phyloP scores from a whole-genome alignment of 2,113 vertebrate genomes.

The Neodon shergylaensis region DNA sequence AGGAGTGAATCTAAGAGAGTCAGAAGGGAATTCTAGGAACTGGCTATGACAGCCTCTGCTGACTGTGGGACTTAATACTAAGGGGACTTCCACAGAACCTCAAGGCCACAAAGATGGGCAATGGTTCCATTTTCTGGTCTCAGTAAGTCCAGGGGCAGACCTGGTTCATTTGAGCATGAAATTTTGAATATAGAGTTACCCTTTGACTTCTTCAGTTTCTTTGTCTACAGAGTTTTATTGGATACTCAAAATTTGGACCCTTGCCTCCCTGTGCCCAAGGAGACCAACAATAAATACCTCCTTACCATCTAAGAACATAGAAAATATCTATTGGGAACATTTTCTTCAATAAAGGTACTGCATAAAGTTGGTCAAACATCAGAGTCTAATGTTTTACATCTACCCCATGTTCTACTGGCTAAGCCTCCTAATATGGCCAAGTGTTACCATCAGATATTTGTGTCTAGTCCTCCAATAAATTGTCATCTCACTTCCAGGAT shows the following conservation, averaged over 20 bases:
- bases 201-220: not conserved
- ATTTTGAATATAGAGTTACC: not conserved
- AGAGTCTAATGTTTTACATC: not conserved
- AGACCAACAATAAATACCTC: not conserved
- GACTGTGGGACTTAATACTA: too few species aligned
- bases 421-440: not conserved
- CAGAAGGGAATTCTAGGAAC: not conserved
- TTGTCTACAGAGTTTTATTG: not conserved
- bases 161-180: not conserved
- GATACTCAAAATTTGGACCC: not conserved
- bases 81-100: not conserved
- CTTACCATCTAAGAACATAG: not conserved
- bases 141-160: not conserved
- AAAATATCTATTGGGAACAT: not conserved
- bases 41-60: too few species aligned
- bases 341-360: not conserved
- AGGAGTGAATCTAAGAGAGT: not conserved
- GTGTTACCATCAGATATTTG: not conserved
- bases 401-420: not conserved
- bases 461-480: not conserved
- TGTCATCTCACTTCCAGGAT: not conserved
- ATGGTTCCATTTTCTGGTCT: not conserved
- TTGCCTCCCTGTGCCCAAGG: not conserved
- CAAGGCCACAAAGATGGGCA: not conserved
- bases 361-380: not conserved